phyloP scores from a whole-genome alignment of 2,113 vertebrate species.

The Podiceps cristatus region DNA sequence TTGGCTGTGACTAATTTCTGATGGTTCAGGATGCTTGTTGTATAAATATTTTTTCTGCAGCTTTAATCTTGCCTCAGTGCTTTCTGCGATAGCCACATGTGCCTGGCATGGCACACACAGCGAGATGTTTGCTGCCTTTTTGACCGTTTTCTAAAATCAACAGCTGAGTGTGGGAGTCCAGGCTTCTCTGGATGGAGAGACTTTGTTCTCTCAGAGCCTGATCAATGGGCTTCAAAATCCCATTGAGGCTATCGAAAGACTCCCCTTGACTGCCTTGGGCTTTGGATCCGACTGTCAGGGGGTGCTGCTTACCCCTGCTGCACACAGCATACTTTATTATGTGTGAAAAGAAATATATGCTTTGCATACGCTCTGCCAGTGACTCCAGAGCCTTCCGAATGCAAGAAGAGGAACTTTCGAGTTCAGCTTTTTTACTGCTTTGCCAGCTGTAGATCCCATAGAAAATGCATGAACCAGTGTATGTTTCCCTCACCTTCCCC shows the following conservation, averaged over 20 bases:
- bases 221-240: not conserved
- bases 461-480: accelerated
- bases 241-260: not conserved
- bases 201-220: not conserved
- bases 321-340: not conserved
- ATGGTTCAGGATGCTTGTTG: not conserved
- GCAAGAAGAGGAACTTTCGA: not conserved
- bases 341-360: not conserved
- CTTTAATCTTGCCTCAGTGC: not conserved
- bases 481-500: not conserved
- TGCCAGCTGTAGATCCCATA: not conserved
- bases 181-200: not conserved
- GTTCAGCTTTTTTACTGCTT: not conserved
- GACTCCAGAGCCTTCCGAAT: not conserved
- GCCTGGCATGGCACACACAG: not conserved
- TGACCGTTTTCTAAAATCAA: not conserved
- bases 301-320: not conserved
- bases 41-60: not conserved
- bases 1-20: not conserved
- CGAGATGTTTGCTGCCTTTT: not conserved
- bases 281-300: not conserved
- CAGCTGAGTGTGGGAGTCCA: not conserved
- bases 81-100: not conserved
- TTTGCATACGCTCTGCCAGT: not conserved
- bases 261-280: not conserved